phyloP scores from a whole-genome alignment of 2,888 invertebrate genomes.

The Xiphydria camelus region DNA sequence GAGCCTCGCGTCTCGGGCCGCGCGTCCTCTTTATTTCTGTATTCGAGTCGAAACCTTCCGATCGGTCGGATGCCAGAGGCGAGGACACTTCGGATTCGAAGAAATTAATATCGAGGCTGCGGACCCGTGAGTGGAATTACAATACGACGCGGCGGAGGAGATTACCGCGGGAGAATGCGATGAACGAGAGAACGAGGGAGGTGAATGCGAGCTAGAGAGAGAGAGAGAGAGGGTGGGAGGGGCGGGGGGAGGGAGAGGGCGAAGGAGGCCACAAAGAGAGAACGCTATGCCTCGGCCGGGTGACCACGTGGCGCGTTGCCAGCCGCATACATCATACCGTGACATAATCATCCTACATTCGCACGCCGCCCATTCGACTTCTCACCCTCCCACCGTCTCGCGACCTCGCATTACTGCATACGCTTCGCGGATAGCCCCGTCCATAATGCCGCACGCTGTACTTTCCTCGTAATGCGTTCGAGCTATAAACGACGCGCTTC shows the following conservation, averaged over 20 bases:
- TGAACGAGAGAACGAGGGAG: background rate
- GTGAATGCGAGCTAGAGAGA: too few relatives aligned
- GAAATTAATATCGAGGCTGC: background rate
- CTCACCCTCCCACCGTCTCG: conserved; percentile 24
- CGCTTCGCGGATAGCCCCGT: background rate
- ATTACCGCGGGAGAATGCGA: background rate
- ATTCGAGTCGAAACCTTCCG: too few relatives aligned
- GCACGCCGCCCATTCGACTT: conserved; percentile 39
- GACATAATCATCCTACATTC: conserved; percentile 50
- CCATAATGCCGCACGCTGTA: too few relatives aligned
- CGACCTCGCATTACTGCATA: background rate
- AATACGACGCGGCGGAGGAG: too few relatives aligned
- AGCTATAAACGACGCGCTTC: too few relatives aligned
- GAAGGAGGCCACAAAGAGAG: conserved; percentile 4
- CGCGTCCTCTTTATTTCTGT: too few relatives aligned
- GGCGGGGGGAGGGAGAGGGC: conserved; percentile 3
- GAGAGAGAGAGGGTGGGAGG: conserved; percentile 8
- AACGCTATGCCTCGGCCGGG: conserved; percentile 7
- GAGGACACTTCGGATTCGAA: background rate
- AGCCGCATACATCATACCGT: conserved; percentile 44
- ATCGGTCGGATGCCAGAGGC: too few relatives aligned
- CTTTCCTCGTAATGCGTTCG: too few relatives aligned
- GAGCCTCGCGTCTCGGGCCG: too few relatives aligned
- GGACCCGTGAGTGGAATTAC: background rate
- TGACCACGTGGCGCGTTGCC: conserved; percentile 47